Evolutionary conservation across 2,113 vertebrate genomes (phyloP), one percentile per base, ranked within the genome.

Genomic region (Zosterops borbonicus): DNA sequence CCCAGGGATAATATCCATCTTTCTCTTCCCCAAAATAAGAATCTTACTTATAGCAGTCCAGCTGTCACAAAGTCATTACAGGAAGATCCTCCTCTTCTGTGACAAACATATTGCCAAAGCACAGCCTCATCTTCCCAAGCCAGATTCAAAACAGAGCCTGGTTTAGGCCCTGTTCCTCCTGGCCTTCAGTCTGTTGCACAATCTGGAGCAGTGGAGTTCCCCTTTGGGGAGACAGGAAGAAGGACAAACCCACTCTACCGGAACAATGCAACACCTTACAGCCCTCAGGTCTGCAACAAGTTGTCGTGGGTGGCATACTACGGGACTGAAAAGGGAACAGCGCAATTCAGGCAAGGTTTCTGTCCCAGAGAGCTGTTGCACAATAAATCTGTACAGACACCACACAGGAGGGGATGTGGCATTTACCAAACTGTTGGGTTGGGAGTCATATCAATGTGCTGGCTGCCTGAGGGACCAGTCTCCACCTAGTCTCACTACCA

Each of bases 291-390:
- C 85, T 89, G 87, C 75, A 87, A 55, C 77, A 75, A 92, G 56
- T 64, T 81, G 24, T 71, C 1, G 76, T 94, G 94, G 95, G 94
- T 90, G 93, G 95, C 37, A 60, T n/a, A 56, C 82, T 84, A 46
- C 41, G 92, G 75, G 97, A 97, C 77, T 81, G 94, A 95, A 97
- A 97, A 96, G 83, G 93, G 93, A 97, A 97, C 86, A 87, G 42
- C 8, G 73, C 71, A 96, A 95, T 39, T 84, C 77, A 86, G 64
- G 53, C 77, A 87, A 90, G 71, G 63, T 86, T 94, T 90, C 85
- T 92, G 79, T 83, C 71, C 84, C 31, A 13, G 46, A 75, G 73
- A 87, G 58, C 41, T 20, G 2, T 96, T 94, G 94, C 92, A 90
- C 90, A 96, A 92, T 20, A 8, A 35, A 82, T 87, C 78, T 63